Evolutionary conservation across 2,888 invertebrate genomes (phyloP).

Genomic region (Bursaphelenchus okinawaensis): DNA sequence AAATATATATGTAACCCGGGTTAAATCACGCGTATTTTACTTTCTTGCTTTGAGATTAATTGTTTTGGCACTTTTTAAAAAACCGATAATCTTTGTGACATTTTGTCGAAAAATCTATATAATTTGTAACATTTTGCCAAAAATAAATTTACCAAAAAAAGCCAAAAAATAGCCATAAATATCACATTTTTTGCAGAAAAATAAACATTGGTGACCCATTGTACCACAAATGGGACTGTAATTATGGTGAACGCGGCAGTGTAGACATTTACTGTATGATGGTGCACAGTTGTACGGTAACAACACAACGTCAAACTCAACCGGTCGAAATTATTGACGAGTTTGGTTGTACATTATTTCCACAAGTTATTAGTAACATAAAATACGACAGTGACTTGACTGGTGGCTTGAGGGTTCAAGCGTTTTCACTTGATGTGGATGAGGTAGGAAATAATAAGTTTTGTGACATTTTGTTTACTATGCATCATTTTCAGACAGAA

Average conservation of each 20-base stretch:
- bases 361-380: slow-evolving; percentile 50
- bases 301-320: slow-evolving; percentile 15
- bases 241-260: slow-evolving; percentile 5
- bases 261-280: slow-evolving; percentile 51
- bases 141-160: background rate
- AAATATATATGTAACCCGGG: background rate
- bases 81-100: slow-evolving; percentile 8
- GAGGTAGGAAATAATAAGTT: too few relatives aligned
- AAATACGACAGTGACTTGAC: slow-evolving; percentile 42
- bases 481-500: too few relatives aligned
- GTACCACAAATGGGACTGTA: slow-evolving; percentile 49
- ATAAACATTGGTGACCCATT: slow-evolving; percentile 42
- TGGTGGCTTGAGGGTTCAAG: slow-evolving; percentile 47
- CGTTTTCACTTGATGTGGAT: slow-evolving; percentile 53
- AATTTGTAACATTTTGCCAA: background rate
- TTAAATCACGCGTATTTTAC: background rate
- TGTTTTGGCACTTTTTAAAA: background rate
- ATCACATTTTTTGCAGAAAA: slow-evolving; percentile 23
- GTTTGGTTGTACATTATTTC: slow-evolving; percentile 52
- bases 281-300: slow-evolving; percentile 54
- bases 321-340: slow-evolving; percentile 54
- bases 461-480: too few relatives aligned
- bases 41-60: background rate
- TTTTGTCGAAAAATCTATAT: background rate
- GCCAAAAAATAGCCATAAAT: background rate